These are phyloP conservation scores for Agrochola lota DNA, from an alignment of 2,888 invertebrate species.

Conservation along the genomic window DNA sequence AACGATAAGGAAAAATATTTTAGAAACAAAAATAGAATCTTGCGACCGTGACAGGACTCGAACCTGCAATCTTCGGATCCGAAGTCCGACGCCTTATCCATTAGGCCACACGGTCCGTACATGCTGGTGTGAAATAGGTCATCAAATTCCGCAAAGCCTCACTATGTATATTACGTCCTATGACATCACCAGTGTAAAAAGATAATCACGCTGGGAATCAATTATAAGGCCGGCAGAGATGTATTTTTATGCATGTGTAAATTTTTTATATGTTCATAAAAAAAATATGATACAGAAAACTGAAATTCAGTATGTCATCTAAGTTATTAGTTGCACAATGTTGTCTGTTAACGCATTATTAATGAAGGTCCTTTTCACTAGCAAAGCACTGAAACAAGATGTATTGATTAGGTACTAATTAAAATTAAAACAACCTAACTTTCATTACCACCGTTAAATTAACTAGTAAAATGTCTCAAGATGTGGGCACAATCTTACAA, in stretches of 20 bases:
- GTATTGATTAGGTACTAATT: neutral
- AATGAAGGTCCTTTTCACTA: neutral
- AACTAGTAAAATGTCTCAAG: neutral
- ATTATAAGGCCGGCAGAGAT: neutral
- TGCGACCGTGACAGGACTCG: constrained; percentile 93
- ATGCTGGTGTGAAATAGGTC: constrained; percentile 11
- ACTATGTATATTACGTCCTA: constrained; percentile 4
- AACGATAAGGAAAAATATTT: neutral
- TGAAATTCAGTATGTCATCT: neutral
- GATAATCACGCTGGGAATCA: neutral
- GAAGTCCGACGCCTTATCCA: constrained; percentile 94
- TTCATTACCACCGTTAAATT: neutral
- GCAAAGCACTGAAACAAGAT: neutral
- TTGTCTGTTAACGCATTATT: neutral
- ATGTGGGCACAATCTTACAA: neutral
- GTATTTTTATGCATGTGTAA: neutral
- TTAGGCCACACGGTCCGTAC: constrained; percentile 92
- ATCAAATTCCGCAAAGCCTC: constrained; percentile 23
- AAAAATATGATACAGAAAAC: neutral
- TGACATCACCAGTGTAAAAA: constrained; percentile 31
- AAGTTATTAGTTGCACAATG: neutral
- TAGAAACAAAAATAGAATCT: constrained; percentile 35
- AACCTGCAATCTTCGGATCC: constrained; percentile 94
- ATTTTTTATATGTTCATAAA: neutral
- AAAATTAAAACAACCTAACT: neutral